Conservation (phyloP, 2,888 invertebrate species). For the Ormyrus nitidulus region DNA sequence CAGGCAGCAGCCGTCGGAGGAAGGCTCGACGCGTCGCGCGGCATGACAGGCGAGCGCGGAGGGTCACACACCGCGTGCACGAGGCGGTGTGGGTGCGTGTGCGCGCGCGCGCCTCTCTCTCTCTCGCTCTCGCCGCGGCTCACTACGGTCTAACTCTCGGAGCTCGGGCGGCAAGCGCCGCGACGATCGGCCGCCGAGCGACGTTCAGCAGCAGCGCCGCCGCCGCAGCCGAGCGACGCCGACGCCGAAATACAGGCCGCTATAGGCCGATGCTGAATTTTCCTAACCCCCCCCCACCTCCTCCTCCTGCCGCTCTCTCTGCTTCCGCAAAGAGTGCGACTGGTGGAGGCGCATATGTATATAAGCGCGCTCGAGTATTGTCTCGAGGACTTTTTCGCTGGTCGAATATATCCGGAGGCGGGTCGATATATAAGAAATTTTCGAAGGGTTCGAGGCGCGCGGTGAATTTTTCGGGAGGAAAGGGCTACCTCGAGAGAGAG, state of each 20-base stretch:
- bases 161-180: conserved; percentile 5
- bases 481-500: no score
- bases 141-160: not conserved
- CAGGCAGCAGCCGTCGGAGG: not conserved
- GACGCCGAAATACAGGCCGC: not conserved
- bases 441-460: no score
- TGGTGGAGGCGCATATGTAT: no score
- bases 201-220: no score
- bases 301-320: no score
- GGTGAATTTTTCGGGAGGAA: no score
- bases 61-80: not conserved
- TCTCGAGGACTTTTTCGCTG: no score
- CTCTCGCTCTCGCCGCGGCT: not conserved
- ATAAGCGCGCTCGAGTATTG: no score
- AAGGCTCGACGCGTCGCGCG: not conserved
- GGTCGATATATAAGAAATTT: no score
- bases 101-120: not conserved
- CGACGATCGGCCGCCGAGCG: no score
- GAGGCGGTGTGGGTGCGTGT: not conserved
- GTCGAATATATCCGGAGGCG: no score
- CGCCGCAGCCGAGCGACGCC: conserved; percentile 3
- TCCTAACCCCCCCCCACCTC: not conserved
- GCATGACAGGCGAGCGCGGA: not conserved
- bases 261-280: conserved; percentile 22
- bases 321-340: no score